Evolutionary conservation across 1,140 invertebrate species (phyloP).

Genomic region (Drosophila grimshawi): DNA sequence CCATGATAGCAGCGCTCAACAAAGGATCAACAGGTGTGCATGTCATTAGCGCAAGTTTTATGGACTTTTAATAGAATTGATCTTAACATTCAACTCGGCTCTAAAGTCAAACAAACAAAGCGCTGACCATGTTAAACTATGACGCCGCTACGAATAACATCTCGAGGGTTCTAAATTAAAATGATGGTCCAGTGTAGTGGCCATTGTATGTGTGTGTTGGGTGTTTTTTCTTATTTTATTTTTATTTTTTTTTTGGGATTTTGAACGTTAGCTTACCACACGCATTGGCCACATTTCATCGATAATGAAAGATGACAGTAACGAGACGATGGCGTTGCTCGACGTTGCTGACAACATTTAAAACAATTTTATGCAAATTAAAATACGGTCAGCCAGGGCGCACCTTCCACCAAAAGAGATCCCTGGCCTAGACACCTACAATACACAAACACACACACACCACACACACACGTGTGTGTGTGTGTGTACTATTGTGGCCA

Average conservation of each 20-base stretch:
- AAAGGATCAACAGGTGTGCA: conserved; percentile 81
- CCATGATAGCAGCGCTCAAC: conserved; percentile 49
- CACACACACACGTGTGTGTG: not conserved
- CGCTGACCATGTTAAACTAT: conserved; percentile 54
- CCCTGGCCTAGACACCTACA: conserved; percentile 68
- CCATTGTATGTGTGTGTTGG: conserved; percentile 3
- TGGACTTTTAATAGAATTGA: conserved; percentile 74
- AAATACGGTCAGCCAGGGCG: conserved; percentile 66
- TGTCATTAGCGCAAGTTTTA: conserved; percentile 72
- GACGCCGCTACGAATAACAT: conserved; percentile 59
- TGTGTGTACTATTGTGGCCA: conserved; percentile 4
- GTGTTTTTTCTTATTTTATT: not conserved
- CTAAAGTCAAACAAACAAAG: conserved; percentile 51
- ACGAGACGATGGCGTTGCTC: conserved; percentile 55
- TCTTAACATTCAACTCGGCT: conserved; percentile 27
- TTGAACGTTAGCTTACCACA: conserved; percentile 54
- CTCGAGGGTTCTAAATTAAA: conserved; percentile 75
- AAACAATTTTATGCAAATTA: conserved; percentile 83
- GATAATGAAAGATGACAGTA: conserved; percentile 84
- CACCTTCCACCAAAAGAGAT: conserved; percentile 44
- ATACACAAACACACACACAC: conserved; percentile 20
- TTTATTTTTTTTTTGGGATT: too few species aligned
- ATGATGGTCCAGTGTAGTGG: conserved; percentile 37
- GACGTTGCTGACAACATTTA: conserved; percentile 78
- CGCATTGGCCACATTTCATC: conserved; percentile 75